A percentile compares a stretch with the other conserved stretches of the same genome.
These are phyloP conservation scores for Anser brachyrhynchus DNA, from an alignment of 2,113 vertebrate genomes.

Conservation along the genomic window DNA sequence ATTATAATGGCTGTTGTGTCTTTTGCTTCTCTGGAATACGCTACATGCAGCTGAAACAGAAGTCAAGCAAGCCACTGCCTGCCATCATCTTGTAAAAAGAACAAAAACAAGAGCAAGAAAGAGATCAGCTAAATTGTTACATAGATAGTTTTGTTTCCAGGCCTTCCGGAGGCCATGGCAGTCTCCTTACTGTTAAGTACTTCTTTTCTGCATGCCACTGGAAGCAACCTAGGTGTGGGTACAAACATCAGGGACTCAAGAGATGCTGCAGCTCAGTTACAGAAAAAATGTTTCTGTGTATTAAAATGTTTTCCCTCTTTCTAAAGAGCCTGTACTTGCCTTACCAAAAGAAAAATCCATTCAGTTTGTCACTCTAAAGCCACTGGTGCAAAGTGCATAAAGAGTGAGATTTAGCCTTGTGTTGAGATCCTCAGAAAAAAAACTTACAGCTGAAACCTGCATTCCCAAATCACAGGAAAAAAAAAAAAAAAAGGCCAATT, in stretches of 20 bases:
- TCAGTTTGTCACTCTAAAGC: background rate
- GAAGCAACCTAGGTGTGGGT: background rate
- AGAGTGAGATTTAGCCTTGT: background rate
- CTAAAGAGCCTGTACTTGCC: background rate
- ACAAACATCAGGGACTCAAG: background rate
- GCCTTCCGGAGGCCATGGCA: background rate
- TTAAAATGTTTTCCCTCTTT: background rate
- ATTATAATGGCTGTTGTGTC: conserved; percentile 6
- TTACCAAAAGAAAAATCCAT: background rate
- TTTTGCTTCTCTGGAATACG: background rate
- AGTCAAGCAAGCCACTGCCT: conserved; percentile 1
- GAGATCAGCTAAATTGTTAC: background rate
- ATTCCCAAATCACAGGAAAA: background rate
- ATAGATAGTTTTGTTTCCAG: background rate
- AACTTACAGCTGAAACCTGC: background rate
- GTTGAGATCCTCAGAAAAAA: background rate
- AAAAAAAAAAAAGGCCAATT: background rate
- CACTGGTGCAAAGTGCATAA: background rate
- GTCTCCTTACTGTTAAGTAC: background rate
- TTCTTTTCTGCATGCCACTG: background rate
- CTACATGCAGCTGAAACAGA: conserved; percentile 1
- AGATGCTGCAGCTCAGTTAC: background rate
- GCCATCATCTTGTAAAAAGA: conserved; percentile 10
- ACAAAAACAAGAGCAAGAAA: background rate
- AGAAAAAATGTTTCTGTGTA: background rate